These are phyloP conservation scores for Prolemur simus DNA, from an alignment of 2,113 vertebrate species.

Conservation along the genomic window DNA sequence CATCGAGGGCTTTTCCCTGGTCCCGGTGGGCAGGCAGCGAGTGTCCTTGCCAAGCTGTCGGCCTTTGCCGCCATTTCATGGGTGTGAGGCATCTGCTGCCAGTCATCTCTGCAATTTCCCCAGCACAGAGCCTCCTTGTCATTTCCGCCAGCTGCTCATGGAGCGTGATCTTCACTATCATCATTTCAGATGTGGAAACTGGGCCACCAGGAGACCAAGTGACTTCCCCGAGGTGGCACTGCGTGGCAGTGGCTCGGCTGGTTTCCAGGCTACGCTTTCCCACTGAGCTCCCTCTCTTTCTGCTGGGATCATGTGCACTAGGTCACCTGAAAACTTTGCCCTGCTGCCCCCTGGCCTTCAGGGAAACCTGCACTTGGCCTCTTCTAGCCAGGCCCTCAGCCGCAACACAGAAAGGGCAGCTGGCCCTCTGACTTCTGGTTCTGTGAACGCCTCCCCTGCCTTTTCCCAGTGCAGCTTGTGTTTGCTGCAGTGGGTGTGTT, in stretches of 20 bases:
- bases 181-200: conserved; percentile 45
- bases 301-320: background rate
- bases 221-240: background rate
- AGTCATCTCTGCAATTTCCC: background rate
- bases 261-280: background rate
- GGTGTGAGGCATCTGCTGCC: background rate
- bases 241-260: background rate
- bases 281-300: background rate
- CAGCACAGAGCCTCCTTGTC: background rate
- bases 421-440: conserved; percentile 47
- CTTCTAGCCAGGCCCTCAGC: background rate
- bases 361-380: background rate
- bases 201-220: background rate
- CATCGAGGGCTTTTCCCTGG: background rate
- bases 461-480: background rate
- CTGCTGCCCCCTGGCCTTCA: background rate
- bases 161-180: background rate
- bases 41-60: background rate
- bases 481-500: conserved; percentile 37
- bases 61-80: background rate
- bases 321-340: background rate
- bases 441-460: background rate
- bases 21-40: no score
- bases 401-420: background rate
- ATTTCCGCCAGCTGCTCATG: background rate